Evolutionary conservation across 2,113 vertebrate species (phyloP), one percentile per base, ranked within the genome.

Genomic region (Dipodomys merriami): DNA sequence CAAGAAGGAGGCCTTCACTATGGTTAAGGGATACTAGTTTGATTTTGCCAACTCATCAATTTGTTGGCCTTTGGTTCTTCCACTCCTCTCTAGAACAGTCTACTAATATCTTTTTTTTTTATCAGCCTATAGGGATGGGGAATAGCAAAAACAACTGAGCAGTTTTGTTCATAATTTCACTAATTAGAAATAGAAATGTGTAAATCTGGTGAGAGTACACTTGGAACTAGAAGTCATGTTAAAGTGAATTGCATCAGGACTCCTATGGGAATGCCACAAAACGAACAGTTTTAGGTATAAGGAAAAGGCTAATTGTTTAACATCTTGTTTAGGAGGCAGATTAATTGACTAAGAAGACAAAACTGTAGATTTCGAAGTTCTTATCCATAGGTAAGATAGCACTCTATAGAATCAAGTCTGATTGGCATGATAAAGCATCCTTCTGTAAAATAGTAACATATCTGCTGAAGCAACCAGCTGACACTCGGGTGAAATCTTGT

Each of bases 401-500:
- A 68, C 27, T 94, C 92, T 67, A 88, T 25, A 65, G 20, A 46
- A 12, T 95, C 27, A 57, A 84, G 44, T 57, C 67, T 88, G 49
- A 23, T 30, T 88, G 29, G 82, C 39, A 27, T 64, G 25, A 85
- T 80, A 74, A 86, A 91, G 64, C 90, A 57, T 74, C 33, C 71
- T n/a, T 90, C 30, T 79, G 83, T 76, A 95, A 93, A 93, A 96
- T 78, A 87, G 85, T 87, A 49, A 76, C 44, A 64, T 91, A 89
- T 80, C 93, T 96, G 64, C 29, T 95, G 64, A 90, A 83, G 25
- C 39, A 91, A 71, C 74, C 82, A 97, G 90, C 83, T 95, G 83
- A 82, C 22, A 82, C 18, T 93, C 95, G 93, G 86, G 27, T 73
- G 65, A 95, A 88, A 94, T 88, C 85, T 92, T 95, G 72, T 73